Conservation (phyloP, 2,888 invertebrate genomes). For the Hoplodrina blanda region DNA sequence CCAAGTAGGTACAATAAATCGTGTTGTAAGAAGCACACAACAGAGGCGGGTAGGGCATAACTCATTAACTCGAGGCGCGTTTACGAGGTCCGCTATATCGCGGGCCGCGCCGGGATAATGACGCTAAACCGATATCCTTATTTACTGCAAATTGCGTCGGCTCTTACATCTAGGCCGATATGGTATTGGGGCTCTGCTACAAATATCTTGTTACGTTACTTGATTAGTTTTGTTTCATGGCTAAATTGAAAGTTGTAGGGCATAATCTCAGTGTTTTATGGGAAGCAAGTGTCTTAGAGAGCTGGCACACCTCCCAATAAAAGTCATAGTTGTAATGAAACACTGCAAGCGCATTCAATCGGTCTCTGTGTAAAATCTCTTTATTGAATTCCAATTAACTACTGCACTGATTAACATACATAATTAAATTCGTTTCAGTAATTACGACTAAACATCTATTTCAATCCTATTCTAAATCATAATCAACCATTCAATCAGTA, state of each 20-base stretch:
- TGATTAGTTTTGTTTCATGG: slow-evolving; percentile 69
- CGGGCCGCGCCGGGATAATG: slow-evolving; percentile 80
- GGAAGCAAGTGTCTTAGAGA: slow-evolving; percentile 17
- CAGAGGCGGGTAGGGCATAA: slow-evolving; percentile 66
- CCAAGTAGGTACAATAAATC: slow-evolving; percentile 73
- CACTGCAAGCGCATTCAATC: background rate
- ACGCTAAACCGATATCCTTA: slow-evolving; percentile 89
- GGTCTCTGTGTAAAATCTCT: background rate
- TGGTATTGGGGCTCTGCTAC: slow-evolving; percentile 61
- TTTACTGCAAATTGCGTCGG: slow-evolving; percentile 88
- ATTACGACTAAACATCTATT: slow-evolving; percentile 1
- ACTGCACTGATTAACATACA: background rate
- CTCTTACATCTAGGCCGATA: slow-evolving; percentile 68
- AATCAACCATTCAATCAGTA: slow-evolving; percentile 32
- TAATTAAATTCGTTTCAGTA: too few species aligned
- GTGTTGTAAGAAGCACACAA: slow-evolving; percentile 69
- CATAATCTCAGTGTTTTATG: slow-evolving; percentile 56
- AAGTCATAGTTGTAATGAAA: slow-evolving; percentile 12
- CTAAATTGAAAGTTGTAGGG: slow-evolving; percentile 59
- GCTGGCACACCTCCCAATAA: slow-evolving; percentile 15
- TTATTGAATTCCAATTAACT: slow-evolving; percentile 7
- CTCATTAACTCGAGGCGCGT: slow-evolving; percentile 74
- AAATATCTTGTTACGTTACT: slow-evolving; percentile 68
- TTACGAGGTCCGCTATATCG: slow-evolving; percentile 76
- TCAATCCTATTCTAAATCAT: slow-evolving; percentile 1